Evolutionary conservation across 2,113 vertebrate species (phyloP).

Genomic region (Triplophysa tibetana): DNA sequence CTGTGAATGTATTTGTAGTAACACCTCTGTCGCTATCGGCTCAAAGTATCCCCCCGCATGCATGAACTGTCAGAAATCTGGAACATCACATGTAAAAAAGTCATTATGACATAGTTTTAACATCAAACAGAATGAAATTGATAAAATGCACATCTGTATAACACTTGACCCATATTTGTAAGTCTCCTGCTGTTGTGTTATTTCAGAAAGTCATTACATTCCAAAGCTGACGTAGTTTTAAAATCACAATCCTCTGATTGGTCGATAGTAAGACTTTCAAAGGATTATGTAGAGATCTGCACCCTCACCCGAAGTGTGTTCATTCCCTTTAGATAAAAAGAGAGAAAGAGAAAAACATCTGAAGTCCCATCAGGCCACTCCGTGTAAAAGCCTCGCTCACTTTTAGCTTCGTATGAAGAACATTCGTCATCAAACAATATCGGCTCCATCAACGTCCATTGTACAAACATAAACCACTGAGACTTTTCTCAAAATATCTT

Average conservation of each 20-base stretch:
- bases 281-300: not conserved
- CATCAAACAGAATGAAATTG: too few relatives aligned
- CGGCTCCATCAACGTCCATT: too few relatives aligned
- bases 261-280: not conserved
- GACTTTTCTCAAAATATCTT: too few relatives aligned
- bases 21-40: not conserved
- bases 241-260: not conserved
- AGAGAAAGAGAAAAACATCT: not conserved
- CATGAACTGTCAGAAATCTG: not conserved
- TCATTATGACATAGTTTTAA: too few relatives aligned
- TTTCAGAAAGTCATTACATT: not conserved
- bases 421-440: too few relatives aligned
- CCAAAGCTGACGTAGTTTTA: not conserved
- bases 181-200: conserved; percentile 1
- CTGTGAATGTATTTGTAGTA: conserved; percentile 2
- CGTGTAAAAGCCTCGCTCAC: not conserved
- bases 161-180: conserved; percentile 2
- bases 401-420: too few relatives aligned
- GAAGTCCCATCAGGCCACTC: conserved; percentile 5
- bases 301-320: not conserved
- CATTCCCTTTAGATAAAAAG: not conserved
- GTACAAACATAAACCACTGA: too few relatives aligned
- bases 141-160: conserved; percentile 16
- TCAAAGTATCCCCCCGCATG: not conserved
- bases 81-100: not conserved